Percentiles rank a stretch among this genome's conserved stretches.
phyloP scores from a whole-genome alignment of 1,140 invertebrate species.

The Drosophila fuyamai region DNA sequence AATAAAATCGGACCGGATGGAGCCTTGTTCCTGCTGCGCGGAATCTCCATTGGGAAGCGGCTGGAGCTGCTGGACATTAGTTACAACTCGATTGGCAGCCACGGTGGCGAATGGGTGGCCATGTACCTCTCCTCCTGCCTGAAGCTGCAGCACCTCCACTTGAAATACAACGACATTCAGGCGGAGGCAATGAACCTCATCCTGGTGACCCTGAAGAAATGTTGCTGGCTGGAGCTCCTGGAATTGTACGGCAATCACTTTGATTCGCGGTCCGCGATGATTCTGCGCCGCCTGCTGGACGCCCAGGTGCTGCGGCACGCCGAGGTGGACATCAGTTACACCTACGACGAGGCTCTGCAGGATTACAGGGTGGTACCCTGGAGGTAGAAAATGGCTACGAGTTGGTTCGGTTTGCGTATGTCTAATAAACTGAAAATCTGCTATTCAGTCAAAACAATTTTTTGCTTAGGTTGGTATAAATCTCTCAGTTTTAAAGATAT shows the following conservation, averaged over 20 bases:
- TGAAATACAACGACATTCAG: slow-evolving; percentile 60
- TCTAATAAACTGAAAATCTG: not conserved
- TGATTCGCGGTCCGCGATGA: slow-evolving; percentile 46
- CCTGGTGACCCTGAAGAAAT: slow-evolving; percentile 62
- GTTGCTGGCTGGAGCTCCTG: slow-evolving; percentile 41
- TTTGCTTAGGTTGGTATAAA: too few species aligned
- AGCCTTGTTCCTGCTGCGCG: slow-evolving; percentile 52
- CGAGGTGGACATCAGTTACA: slow-evolving; percentile 60
- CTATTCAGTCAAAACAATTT: too few species aligned
- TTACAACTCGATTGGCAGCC: slow-evolving; percentile 59
- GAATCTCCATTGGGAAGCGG: slow-evolving; percentile 15
- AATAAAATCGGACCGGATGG: slow-evolving; percentile 68
- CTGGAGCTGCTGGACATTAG: slow-evolving; percentile 64
- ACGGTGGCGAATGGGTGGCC: slow-evolving; percentile 68
- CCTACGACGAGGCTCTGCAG: slow-evolving; percentile 50
- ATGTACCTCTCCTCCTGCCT: slow-evolving; percentile 51
- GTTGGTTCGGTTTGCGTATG: not conserved
- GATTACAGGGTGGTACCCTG: slow-evolving; percentile 68
- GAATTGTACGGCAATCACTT: slow-evolving; percentile 63
- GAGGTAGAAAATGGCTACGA: slow-evolving; percentile 11
- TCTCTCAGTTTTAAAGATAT: not conserved
- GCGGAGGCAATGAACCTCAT: slow-evolving; percentile 45
- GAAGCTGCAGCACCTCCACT: slow-evolving; percentile 46
- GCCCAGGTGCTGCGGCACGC: slow-evolving; percentile 53
- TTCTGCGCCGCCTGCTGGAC: slow-evolving; percentile 63